Evolutionary conservation across 23 tunicate species (phyloP), one percentile per base, ranked within the genome.

Genomic region (Diplosoma virens): DNA sequence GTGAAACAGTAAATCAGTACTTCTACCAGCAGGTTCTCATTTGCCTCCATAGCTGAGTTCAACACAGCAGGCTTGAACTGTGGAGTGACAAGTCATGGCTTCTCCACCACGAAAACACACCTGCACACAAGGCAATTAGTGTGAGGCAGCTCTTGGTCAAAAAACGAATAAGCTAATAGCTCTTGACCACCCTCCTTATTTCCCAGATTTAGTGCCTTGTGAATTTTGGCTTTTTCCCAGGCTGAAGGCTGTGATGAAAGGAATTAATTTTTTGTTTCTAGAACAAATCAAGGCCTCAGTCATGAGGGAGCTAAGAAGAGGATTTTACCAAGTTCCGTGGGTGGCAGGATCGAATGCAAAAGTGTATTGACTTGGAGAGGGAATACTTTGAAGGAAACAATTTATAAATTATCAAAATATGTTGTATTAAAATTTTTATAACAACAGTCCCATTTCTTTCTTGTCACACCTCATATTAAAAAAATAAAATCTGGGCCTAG

Each of bases 311-410:
- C 71, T 24, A 6, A 64, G 29, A 64, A 64, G 71, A 64, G 34
- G 35, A 64, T 14, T 64, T 64, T 28, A 28, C 20, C 36, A 64
- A 28, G 71, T 64, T 64, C 36, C 36, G 34, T 29, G 71, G 71
- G 71, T 64, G 35, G 71, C 71, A 64, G 6, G 71, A 64, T 64
- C 29, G 71, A 14, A 64, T 64, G 71, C 71, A 30, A 25, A 64
- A 64, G 71, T 64, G 71, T 36, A 64, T 64, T 64, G 20, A 28
- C 71, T 25, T 20, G 35, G 5, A 64, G 71, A 36, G 34, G 71
- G 20, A 29, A 9, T 7, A 9, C 24, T 11, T 11, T 14, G 63
- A 11, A 56, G 63, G 21, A 16, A n/a, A 16, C 25, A 56, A 16
- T 56, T 56, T 20, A 56, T 14, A 56, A 20, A 4, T 16, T 41